A percentile compares a stretch with the other conserved stretches of the same genome.
phyloP scores from a whole-genome alignment of 2,113 vertebrate species.

The Cairina moschata region DNA sequence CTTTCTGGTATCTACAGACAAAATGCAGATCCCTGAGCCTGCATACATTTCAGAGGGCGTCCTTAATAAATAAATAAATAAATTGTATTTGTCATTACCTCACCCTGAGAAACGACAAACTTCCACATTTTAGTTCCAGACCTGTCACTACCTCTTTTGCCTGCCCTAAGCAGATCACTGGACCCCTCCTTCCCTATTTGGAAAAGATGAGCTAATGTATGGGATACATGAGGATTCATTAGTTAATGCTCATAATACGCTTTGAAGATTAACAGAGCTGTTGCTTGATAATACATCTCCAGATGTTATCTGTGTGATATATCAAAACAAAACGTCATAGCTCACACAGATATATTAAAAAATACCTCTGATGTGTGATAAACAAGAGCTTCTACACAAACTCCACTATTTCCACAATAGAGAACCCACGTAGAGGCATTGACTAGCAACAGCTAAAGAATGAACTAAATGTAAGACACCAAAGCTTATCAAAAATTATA shows the following conservation, averaged over 20 bases:
- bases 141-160: not conserved
- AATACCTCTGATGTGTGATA: not conserved
- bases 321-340: not conserved
- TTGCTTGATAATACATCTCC: not conserved
- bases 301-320: slow-evolving; percentile 27
- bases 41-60: not conserved
- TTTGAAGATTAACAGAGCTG: slow-evolving; percentile 27
- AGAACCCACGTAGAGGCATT: not conserved
- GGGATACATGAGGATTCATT: not conserved
- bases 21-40: not conserved
- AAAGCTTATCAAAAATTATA: not conserved
- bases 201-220: not conserved
- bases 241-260: slow-evolving; percentile 2
- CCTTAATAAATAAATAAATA: not conserved
- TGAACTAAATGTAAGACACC: not conserved
- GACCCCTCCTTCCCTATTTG: not conserved
- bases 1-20: not conserved
- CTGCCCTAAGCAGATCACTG: not conserved
- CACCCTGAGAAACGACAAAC: not conserved
- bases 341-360: not conserved
- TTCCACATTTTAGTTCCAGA: not conserved
- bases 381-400: not conserved
- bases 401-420: not conserved
- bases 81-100: not conserved
- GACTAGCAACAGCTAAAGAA: not conserved